Evolutionary conservation across 2,888 invertebrate genomes (phyloP), one percentile per base, ranked within the genome.

Genomic region (Euzetes globulus): DNA sequence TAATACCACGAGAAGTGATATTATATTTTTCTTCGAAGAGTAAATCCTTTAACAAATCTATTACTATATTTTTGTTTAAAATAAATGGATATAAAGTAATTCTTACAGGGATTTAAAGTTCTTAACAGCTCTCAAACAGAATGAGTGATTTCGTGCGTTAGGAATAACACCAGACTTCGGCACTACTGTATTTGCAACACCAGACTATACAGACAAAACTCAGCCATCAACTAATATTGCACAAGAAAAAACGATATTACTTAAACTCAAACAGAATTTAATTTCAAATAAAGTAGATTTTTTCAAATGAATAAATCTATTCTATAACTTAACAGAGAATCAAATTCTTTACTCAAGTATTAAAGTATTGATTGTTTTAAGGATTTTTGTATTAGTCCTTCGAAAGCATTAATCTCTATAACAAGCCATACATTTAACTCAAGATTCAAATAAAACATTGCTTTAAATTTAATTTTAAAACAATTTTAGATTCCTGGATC

Each of bases 71-170:
- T 68, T 45, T 37, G 37, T 68, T 68, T 68, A 37, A 68, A 68
- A 68, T 68, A 45, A 68, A 68, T 68, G 68, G 68, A 68, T 68
- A 45, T 68, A 37, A 68, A 68, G 68, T 68, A 68, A 68, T 68
- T 68, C 68, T 68, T 45, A 68, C 22, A 68, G 68, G 33, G 68
- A 68, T 68, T 68, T 68, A 68, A 68, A 45, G 68, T 68, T 68
- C 68, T 68, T 68, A 68, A 68, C 68, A 68, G 45, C 68, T 68
- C 25, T 68, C 68, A 68, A 45, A 68, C 68, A 45, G 41, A 68
- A 68, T 68, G 68, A 68, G 68, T 68, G 68, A 68, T 68, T 68
- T 68, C n/a, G 33, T 33, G 33, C 25, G n/a, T n/a, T n/a, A 50
- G 15, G 15, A n/a, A 50, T n/a, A n/a, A n/a, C 50, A 50, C 50